A percentile compares a stretch with the other conserved stretches of the same genome.
Conservation (phyloP, 2,113 vertebrate genomes). For the Tricholaema leucomelas region DNA sequence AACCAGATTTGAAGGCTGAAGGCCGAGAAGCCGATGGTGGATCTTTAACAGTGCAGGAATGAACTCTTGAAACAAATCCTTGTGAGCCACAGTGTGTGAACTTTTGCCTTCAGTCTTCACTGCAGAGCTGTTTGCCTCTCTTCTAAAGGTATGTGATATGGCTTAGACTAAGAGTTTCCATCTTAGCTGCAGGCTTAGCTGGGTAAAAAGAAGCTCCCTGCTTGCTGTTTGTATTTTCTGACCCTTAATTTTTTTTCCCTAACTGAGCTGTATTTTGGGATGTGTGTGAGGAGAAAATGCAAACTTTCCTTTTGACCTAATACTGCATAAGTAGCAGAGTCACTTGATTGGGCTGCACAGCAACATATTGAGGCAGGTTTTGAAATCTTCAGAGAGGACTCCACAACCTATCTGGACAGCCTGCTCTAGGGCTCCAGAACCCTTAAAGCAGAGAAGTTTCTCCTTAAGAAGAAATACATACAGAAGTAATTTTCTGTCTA, state of each 20-base stretch:
- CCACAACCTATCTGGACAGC: too few relatives aligned
- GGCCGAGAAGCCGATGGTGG: background rate
- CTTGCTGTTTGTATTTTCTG: background rate
- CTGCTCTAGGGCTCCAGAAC: too few relatives aligned
- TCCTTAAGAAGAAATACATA: background rate
- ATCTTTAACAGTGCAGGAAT: slow-evolving; percentile 5
- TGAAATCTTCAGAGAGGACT: too few relatives aligned
- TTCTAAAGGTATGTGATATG: background rate
- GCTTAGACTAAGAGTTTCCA: background rate
- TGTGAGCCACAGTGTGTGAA: fast-evolving
- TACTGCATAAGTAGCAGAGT: background rate
- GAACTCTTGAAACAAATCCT: background rate
- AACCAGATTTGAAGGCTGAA: background rate
- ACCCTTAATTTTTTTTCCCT: background rate
- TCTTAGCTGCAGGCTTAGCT: background rate
- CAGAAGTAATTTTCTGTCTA: background rate
- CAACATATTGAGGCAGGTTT: too few relatives aligned
- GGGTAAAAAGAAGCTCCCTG: background rate
- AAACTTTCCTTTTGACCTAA: background rate
- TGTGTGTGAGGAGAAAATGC: background rate
- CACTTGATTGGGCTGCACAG: too few relatives aligned
- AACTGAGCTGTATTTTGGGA: background rate
- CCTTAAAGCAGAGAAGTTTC: too few relatives aligned
- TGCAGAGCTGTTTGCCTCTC: background rate
- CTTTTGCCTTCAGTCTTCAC: background rate